These are phyloP conservation scores for Heterodera schachtii DNA, from an alignment of 1,140 invertebrate species.

Conservation along the genomic window DNA sequence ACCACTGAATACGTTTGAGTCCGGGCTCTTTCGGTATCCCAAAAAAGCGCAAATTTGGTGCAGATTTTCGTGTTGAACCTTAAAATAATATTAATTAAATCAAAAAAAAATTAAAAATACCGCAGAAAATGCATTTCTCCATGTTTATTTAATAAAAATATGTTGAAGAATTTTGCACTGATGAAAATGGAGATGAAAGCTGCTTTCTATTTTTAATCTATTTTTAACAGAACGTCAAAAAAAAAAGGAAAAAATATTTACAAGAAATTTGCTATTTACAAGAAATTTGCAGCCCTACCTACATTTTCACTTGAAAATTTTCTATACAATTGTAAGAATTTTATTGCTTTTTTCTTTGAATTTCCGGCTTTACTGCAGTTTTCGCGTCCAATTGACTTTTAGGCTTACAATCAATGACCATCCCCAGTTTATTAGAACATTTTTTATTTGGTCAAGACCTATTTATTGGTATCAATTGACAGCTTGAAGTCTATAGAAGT, in stretches of 20 bases:
- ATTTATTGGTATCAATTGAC: too few relatives aligned
- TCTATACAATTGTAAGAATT: too few relatives aligned
- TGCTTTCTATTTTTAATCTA: too few relatives aligned
- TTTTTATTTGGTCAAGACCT: too few relatives aligned
- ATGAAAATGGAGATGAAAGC: neutral
- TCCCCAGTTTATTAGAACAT: too few relatives aligned
- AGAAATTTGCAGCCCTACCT: too few relatives aligned
- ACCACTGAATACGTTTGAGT: constrained; percentile 58
- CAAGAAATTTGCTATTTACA: too few relatives aligned
- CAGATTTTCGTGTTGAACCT: constrained; percentile 33
- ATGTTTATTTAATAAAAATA: neutral
- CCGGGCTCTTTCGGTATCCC: constrained; percentile 52
- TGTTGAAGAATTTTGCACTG: neutral
- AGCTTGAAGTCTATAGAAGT: neutral
- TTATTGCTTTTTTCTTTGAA: too few relatives aligned
- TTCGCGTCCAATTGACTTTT: too few relatives aligned
- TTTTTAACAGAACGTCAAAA: neutral
- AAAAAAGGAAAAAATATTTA: neutral
- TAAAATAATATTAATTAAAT: constrained; percentile 9
- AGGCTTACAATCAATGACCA: too few relatives aligned
- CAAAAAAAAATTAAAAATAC: constrained; percentile 9
- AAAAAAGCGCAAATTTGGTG: constrained; percentile 51
- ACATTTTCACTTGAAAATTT: too few relatives aligned
- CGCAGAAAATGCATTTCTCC: constrained; percentile 41
- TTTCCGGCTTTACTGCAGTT: too few relatives aligned